Evolutionary conservation across 2,797 vertebrate genomes (phyloP).

Genomic region (Calcarius lapponicus): DNA sequence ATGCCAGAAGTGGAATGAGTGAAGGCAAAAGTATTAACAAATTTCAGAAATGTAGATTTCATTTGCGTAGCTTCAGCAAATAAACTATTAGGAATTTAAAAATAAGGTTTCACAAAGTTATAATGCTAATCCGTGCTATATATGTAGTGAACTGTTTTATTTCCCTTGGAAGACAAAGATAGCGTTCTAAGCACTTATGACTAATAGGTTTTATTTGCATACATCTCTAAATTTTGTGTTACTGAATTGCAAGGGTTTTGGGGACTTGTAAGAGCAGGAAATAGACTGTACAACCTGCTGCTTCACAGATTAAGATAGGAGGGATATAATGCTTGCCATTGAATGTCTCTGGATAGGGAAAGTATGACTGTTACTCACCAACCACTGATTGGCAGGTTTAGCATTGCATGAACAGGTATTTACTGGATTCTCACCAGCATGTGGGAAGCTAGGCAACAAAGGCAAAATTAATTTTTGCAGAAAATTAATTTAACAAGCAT

Average conservation of each 20-base stretch:
- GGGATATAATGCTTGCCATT: not conserved
- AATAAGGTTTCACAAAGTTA: not conserved
- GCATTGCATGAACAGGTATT: not conserved
- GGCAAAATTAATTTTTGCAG: not conserved
- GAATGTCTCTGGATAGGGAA: not conserved
- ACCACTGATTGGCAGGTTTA: not conserved
- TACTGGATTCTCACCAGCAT: not conserved
- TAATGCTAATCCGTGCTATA: not conserved
- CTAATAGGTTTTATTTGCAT: not conserved
- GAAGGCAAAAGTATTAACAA: not conserved
- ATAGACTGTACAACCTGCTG: not conserved
- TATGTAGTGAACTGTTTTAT: not conserved
- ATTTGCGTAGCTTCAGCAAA: not conserved
- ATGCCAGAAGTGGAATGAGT: not conserved
- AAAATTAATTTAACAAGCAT: not conserved
- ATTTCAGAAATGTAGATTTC: not conserved
- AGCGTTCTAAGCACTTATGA: not conserved
- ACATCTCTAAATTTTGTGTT: not conserved
- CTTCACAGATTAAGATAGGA: not conserved
- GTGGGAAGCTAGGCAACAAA: not conserved
- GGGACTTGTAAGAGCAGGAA: not conserved
- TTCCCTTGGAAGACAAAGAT: not conserved
- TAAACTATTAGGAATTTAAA: not conserved
- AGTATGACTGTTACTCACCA: not conserved
- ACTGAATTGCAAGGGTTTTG: not conserved